Evolutionary conservation across 1,140 invertebrate genomes (phyloP), one percentile per base, ranked within the genome.

Genomic region (Daktulosphaira vitifoliae): DNA sequence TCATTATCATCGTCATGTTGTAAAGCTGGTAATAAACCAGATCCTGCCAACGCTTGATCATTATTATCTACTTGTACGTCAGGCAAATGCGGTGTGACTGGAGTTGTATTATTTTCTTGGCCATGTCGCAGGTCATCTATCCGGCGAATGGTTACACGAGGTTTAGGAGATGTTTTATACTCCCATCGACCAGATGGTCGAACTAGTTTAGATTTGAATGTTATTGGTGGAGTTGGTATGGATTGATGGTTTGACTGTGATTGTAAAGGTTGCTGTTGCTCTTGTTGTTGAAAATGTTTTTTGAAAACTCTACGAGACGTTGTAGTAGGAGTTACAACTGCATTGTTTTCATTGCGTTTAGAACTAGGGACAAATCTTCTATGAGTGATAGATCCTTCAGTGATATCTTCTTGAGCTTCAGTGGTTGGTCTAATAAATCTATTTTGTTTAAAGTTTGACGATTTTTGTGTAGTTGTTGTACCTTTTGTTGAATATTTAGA

Each of bases 141-240:
- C 70, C 85, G 88, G 33, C 88, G 80, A 68, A 92, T 92, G 42
- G 83, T 82, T 0, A 92, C 84, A 72, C 88, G 81, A 2, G 89
- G 89, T 72, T 90, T 92, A 0, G 88, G 85, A 2, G 88, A 87
- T 0, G 89, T 89, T 73, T 90, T 91, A 72, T 90, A 92, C 59
- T 90, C 86, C 88, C 89, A 92, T 67, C 89, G 81, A 29, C 87
- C 68, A 15, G 29, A 42, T 8, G 68, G 68, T 52, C 87, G 78
- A 59, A 87, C 84, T 15, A 89, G 74, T 72, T 88, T 90, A 68
- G 87, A 84, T 74, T 89, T 88, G 72, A 82, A 84, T 26, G 83
- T 74, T 69, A 79, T 82, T 23, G 81, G 81, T 2, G 81, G 46
- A 26, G 69, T 54, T 38, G 68, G 65, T 54, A 49, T 33, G n/a